phyloP scores from a whole-genome alignment of 2,113 vertebrate species.

The Spizaetus ornatus region DNA sequence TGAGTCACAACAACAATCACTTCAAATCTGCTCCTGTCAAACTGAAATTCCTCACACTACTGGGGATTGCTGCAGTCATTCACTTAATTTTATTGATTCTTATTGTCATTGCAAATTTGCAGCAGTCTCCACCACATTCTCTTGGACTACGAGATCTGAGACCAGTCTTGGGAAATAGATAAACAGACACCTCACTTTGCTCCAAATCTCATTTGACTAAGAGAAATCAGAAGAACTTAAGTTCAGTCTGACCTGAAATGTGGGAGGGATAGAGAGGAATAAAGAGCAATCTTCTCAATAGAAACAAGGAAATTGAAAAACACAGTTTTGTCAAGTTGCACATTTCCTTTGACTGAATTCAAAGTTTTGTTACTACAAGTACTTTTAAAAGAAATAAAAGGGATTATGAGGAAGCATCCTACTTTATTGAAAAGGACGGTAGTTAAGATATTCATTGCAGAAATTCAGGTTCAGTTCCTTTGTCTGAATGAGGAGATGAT shows the following conservation, averaged over 20 bases:
- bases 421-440: background rate
- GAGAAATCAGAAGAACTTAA: background rate
- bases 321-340: background rate
- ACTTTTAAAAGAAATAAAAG: background rate
- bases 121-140: background rate
- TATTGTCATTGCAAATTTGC: background rate
- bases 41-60: background rate
- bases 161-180: background rate
- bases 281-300: background rate
- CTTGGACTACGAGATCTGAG: accelerated
- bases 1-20: background rate
- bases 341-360: background rate
- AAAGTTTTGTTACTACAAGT: background rate
- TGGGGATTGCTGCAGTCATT: background rate
- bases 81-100: background rate
- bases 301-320: background rate
- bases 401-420: background rate
- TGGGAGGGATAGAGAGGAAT: background rate
- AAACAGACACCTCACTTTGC: background rate
- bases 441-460: background rate
- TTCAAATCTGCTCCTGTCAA: background rate
- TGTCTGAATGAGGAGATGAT: background rate
- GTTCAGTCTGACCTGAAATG: background rate
- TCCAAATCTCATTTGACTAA: background rate
- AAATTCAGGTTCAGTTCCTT: background rate